A percentile compares a stretch with the other conserved stretches of the same genome.
These are phyloP conservation scores for Rhynchonycteris naso DNA, from an alignment of 2,797 vertebrate species.

Conservation along the genomic window DNA sequence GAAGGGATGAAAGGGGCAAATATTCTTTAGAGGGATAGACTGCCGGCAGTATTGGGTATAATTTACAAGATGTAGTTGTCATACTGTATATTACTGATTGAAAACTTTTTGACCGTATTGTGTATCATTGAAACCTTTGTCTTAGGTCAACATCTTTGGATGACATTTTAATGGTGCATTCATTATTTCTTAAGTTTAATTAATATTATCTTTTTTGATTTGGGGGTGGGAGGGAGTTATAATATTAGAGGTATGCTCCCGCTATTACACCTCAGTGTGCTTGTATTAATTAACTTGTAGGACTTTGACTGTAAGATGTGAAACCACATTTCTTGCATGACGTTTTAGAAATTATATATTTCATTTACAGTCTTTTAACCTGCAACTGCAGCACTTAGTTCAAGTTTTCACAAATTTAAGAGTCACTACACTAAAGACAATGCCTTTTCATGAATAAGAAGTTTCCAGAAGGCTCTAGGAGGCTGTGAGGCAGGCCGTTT, in stretches of 20 bases:
- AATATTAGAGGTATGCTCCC: slow-evolving; percentile 88
- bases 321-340: slow-evolving; percentile 90
- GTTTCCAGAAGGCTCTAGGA: slow-evolving; percentile 88
- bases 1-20: slow-evolving; percentile 98
- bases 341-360: slow-evolving; percentile 86
- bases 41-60: slow-evolving; percentile 99
- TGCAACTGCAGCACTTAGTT: slow-evolving; percentile 87
- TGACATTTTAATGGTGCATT: slow-evolving; percentile 93
- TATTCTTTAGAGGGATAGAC: slow-evolving; percentile 99
- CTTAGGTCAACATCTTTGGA: slow-evolving; percentile 94
- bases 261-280: slow-evolving; percentile 88
- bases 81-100: slow-evolving; percentile 98
- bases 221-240: slow-evolving; percentile 86
- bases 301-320: slow-evolving; percentile 89
- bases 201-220: slow-evolving; percentile 89
- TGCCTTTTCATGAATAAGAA: slow-evolving; percentile 85
- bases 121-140: slow-evolving; percentile 95
- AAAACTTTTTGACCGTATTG: slow-evolving; percentile 94
- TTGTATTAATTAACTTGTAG: slow-evolving; percentile 89
- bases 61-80: slow-evolving; percentile 99
- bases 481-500: slow-evolving; percentile 87
- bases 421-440: slow-evolving; percentile 86
- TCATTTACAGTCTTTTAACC: slow-evolving; percentile 87
- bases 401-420: slow-evolving; percentile 85
- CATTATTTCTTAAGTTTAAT: slow-evolving; percentile 91